Evolutionary conservation across 1,140 invertebrate genomes (phyloP).

Genomic region (Anastrepha ludens): DNA sequence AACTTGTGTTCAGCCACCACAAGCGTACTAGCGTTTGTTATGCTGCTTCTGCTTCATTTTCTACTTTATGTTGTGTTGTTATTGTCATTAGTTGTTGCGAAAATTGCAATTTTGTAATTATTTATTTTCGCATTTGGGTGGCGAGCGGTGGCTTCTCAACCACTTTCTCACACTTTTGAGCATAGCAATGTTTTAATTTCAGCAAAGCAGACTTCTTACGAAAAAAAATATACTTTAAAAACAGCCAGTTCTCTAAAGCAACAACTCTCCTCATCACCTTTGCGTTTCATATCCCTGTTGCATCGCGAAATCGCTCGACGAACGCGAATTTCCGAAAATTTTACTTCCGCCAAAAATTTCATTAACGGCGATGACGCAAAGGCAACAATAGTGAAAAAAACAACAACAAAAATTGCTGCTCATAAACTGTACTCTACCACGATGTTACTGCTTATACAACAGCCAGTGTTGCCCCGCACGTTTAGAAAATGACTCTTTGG

Average conservation of each 20-base stretch:
- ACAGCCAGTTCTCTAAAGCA: not conserved
- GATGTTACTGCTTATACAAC: not conserved
- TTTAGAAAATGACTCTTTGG: not conserved
- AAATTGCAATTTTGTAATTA: slow-evolving; percentile 30
- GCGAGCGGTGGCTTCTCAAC: not conserved
- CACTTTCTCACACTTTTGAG: not conserved
- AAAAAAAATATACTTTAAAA: not conserved
- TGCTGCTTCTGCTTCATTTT: not conserved
- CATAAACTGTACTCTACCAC: slow-evolving; percentile 13
- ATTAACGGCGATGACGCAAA: slow-evolving; percentile 31
- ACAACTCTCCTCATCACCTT: not conserved
- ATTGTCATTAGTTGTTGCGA: not conserved
- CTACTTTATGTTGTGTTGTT: not conserved
- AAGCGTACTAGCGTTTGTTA: not conserved
- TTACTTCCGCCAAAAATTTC: slow-evolving; percentile 32
- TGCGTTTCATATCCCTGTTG: not conserved
- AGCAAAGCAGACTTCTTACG: not conserved
- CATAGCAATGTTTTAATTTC: not conserved
- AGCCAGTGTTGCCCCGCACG: not conserved
- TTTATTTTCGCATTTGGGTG: slow-evolving; percentile 33
- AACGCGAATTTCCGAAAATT: slow-evolving; percentile 30
- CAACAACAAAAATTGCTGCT: not conserved
- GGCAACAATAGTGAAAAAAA: not conserved
- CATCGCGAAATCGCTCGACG: too few relatives aligned
- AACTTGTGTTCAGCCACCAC: not conserved